Conservation (phyloP, 2,888 invertebrate species). For the Pedicia rivosa region DNA sequence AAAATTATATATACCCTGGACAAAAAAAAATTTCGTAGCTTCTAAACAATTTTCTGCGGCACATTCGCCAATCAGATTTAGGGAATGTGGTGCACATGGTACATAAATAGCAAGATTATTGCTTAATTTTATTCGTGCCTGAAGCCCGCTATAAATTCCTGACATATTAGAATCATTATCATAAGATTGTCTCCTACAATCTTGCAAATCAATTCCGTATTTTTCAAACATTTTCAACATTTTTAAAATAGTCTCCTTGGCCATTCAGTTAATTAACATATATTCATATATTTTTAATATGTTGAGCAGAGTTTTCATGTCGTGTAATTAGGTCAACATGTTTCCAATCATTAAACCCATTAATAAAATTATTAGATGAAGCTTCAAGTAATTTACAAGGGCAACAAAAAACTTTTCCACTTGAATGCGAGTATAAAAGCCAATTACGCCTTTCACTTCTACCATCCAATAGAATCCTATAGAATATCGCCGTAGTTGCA, state of each 20-base stretch:
- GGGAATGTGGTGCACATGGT: slow-evolving; percentile 18
- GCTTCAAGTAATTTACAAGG: slow-evolving; percentile 1
- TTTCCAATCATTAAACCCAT: slow-evolving; percentile 5
- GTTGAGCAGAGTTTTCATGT: neutral
- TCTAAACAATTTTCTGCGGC: slow-evolving; percentile 7
- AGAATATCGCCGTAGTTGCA: neutral
- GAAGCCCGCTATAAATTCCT: slow-evolving; percentile 18
- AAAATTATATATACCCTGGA: slow-evolving; percentile 8
- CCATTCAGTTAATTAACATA: too few relatives aligned
- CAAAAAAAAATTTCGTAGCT: slow-evolving; percentile 6
- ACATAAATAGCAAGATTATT: slow-evolving; percentile 18
- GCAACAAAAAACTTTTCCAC: slow-evolving; percentile 2
- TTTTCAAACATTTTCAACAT: too few relatives aligned
- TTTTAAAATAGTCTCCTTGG: too few relatives aligned
- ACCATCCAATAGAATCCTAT: neutral
- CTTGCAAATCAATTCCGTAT: slow-evolving; percentile 6
- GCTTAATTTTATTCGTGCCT: slow-evolving; percentile 17
- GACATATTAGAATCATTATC: slow-evolving; percentile 20
- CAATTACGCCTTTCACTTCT: neutral
- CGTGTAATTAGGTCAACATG: neutral
- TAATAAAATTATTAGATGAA: neutral
- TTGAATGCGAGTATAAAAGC: neutral
- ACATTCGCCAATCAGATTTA: slow-evolving; percentile 17
- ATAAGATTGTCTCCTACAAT: too few relatives aligned
- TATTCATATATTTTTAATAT: neutral